These are phyloP conservation scores for Leptodactylus fuscus DNA, from an alignment of 2,113 vertebrate genomes.

Conservation along the genomic window DNA sequence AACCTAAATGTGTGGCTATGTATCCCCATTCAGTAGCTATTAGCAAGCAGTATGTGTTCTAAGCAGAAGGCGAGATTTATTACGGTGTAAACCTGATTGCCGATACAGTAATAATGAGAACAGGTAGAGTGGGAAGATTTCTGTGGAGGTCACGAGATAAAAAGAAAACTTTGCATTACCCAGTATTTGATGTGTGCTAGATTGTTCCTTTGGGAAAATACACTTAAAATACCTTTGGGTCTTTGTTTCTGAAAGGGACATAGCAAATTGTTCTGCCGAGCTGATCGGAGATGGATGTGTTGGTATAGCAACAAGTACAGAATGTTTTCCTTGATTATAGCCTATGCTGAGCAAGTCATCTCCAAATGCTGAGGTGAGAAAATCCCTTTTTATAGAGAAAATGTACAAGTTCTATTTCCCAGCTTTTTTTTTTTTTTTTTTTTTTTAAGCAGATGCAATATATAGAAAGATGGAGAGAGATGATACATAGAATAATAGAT, in stretches of 20 bases:
- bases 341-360: conserved; percentile 6
- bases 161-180: neutral
- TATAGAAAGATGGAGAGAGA: neutral
- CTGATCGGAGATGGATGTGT: conserved; percentile 41
- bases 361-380: conserved; percentile 9
- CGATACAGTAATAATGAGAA: neutral
- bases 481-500: neutral
- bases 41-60: too few species aligned
- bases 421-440: neutral
- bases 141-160: neutral
- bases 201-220: conserved; percentile 27
- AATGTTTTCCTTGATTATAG: conserved; percentile 53
- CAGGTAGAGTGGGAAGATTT: neutral
- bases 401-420: too few species aligned
- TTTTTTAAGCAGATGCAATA: too few species aligned
- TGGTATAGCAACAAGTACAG: conserved; percentile 59
- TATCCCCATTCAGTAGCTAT: too few species aligned
- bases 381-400: conserved; percentile 1
- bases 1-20: too few species aligned
- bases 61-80: too few species aligned
- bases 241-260: conserved; percentile 45
- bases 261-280: conserved; percentile 6
- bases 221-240: conserved; percentile 32
- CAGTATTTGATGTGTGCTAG: neutral
- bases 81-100: neutral